Evolutionary conservation across 2,888 invertebrate species (phyloP).

Genomic region (Emesis furor): DNA sequence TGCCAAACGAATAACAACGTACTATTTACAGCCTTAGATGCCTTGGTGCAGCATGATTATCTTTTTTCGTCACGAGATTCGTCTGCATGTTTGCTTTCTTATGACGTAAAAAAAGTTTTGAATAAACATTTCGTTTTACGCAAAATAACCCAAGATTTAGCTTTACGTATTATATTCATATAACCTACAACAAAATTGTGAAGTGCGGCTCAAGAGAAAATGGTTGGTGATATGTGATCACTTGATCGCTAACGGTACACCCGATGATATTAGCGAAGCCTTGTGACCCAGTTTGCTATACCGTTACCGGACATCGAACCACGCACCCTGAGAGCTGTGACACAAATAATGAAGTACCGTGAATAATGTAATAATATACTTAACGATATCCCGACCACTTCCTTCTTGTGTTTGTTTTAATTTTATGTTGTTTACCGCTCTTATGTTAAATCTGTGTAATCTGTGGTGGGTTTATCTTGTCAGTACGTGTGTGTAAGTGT

Average conservation of each 20-base stretch:
- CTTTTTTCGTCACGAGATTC: too few species aligned
- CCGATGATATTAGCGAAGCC: slow-evolving; percentile 89
- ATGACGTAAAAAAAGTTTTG: too few species aligned
- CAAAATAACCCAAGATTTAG: too few species aligned
- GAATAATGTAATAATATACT: slow-evolving; percentile 41
- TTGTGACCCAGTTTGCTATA: slow-evolving; percentile 86
- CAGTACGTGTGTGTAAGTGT: not conserved
- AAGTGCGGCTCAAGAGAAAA: slow-evolving; percentile 34
- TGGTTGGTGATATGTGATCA: slow-evolving; percentile 76
- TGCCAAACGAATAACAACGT: too few species aligned
- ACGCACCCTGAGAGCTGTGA: slow-evolving; percentile 76
- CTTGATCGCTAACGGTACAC: slow-evolving; percentile 85
- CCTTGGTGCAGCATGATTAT: too few species aligned
- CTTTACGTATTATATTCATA: too few species aligned
- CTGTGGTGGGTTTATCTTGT: not conserved
- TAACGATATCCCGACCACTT: slow-evolving; percentile 21
- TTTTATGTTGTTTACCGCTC: not conserved
- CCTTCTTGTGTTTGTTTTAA: slow-evolving; percentile 15
- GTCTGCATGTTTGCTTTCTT: too few species aligned
- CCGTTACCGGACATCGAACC: slow-evolving; percentile 89
- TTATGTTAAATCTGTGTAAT: not conserved
- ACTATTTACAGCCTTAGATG: too few species aligned
- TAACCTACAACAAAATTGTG: too few species aligned
- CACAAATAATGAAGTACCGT: slow-evolving; percentile 55
- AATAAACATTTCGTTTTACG: too few species aligned